phyloP scores from a whole-genome alignment of 2,797 vertebrate species.

The Synaphobranchus kaupii region DNA sequence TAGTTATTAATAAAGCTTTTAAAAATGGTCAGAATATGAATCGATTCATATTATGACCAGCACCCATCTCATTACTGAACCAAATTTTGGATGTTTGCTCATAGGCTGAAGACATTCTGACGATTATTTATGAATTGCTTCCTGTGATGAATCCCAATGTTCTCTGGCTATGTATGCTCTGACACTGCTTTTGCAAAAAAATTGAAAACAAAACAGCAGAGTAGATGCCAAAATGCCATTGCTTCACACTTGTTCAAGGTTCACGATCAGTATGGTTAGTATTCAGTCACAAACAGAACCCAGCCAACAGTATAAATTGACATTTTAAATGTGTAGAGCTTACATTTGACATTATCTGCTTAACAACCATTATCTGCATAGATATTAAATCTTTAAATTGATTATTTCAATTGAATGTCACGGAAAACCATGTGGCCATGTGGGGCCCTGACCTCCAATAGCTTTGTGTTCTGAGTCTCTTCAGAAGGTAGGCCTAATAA shows the following conservation, averaged over 20 bases:
- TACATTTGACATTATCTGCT: background rate
- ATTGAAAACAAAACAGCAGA: too few relatives aligned
- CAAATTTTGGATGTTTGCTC: too few relatives aligned
- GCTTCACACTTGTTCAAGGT: background rate
- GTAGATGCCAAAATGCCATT: background rate
- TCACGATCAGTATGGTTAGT: background rate
- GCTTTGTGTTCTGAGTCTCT: too few relatives aligned
- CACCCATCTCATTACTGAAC: background rate
- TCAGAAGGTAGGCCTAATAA: too few relatives aligned
- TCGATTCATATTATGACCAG: background rate
- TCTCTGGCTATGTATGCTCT: background rate
- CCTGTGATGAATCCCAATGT: background rate
- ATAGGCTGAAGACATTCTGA: conserved; percentile 9
- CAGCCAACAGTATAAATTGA: background rate
- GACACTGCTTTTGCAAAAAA: too few relatives aligned
- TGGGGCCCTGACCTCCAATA: too few relatives aligned
- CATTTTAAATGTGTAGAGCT: background rate
- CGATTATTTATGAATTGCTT: conserved; percentile 25
- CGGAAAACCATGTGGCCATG: too few relatives aligned
- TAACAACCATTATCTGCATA: too few relatives aligned
- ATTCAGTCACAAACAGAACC: conserved; percentile 6
- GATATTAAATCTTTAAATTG: too few relatives aligned
- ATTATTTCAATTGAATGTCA: too few relatives aligned
- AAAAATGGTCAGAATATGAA: too few relatives aligned
- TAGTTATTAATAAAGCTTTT: too few relatives aligned